These are phyloP conservation scores for Euproctis similis DNA, from an alignment of 2,888 invertebrate genomes.

Conservation along the genomic window DNA sequence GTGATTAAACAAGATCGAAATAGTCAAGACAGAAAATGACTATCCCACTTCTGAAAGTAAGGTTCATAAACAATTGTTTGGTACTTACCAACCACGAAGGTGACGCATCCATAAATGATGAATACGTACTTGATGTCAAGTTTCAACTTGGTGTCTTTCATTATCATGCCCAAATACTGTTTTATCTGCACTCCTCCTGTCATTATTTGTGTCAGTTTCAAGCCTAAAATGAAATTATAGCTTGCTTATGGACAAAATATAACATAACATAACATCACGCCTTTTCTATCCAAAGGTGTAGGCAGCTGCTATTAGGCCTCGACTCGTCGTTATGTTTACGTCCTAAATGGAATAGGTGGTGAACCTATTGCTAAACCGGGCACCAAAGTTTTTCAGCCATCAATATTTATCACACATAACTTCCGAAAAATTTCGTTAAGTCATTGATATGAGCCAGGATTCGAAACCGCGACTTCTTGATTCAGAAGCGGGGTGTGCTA, in stretches of 20 bases:
- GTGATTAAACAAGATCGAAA: too few species aligned
- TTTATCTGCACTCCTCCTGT: slow-evolving; percentile 30
- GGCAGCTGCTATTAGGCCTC: too few species aligned
- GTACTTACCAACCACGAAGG: slow-evolving; percentile 36
- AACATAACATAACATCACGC: too few species aligned
- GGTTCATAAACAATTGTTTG: background rate
- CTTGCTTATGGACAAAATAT: background rate
- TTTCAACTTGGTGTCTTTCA: slow-evolving; percentile 26
- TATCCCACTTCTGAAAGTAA: too few species aligned
- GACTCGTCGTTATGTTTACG: too few species aligned
- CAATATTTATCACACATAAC: too few species aligned
- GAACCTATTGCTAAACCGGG: background rate
- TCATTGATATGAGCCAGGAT: too few species aligned
- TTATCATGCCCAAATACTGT: slow-evolving; percentile 33
- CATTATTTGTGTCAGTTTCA: slow-evolving; percentile 36
- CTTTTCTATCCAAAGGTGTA: too few species aligned
- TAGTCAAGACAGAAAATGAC: too few species aligned
- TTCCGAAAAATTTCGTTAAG: too few species aligned
- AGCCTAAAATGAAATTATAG: slow-evolving; percentile 17
- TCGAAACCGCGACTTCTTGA: too few species aligned
- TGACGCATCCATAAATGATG: slow-evolving; percentile 31
- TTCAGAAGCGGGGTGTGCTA: background rate
- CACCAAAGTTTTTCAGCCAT: background rate
- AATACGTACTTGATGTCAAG: slow-evolving; percentile 21
- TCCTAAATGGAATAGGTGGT: too few species aligned